phyloP scores from a whole-genome alignment of 2,797 vertebrate species.

The Poecile montanus region DNA sequence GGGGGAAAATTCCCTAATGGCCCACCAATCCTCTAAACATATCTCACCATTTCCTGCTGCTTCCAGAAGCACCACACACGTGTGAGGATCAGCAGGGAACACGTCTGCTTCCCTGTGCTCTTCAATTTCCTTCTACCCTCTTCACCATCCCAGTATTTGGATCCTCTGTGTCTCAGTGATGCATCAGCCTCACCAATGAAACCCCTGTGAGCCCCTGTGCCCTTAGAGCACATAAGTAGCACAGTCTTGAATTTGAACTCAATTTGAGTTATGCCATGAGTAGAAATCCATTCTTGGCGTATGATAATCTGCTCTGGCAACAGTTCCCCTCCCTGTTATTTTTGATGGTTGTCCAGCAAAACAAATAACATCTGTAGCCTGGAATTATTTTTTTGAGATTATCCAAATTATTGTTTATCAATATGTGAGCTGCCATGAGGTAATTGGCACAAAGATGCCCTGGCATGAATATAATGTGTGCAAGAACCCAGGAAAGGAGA shows the following conservation, averaged over 20 bases:
- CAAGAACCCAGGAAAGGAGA: neutral
- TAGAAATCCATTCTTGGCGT: neutral
- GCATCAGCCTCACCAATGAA: neutral
- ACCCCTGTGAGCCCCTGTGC: neutral
- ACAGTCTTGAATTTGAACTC: neutral
- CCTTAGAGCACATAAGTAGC: neutral
- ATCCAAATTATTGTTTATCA: conserved; percentile 19
- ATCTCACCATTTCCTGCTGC: neutral
- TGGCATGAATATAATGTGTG: neutral
- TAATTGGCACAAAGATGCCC: neutral
- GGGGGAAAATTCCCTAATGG: neutral
- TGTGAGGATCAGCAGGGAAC: neutral
- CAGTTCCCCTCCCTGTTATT: neutral
- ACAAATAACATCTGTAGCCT: conserved; percentile 21
- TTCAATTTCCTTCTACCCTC: neutral
- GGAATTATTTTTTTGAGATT: neutral
- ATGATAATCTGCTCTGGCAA: neutral
- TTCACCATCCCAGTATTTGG: neutral
- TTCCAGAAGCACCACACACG: neutral
- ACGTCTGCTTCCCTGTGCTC: fast-evolving
- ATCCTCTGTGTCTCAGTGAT: fast-evolving
- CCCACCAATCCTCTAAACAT: neutral
- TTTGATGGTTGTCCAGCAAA: neutral
- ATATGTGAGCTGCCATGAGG: neutral
- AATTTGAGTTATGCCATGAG: neutral